Percentiles rank a stretch among this genome's conserved stretches.
phyloP scores from a whole-genome alignment of 1,140 invertebrate genomes.

The Drosophila neocordata region DNA sequence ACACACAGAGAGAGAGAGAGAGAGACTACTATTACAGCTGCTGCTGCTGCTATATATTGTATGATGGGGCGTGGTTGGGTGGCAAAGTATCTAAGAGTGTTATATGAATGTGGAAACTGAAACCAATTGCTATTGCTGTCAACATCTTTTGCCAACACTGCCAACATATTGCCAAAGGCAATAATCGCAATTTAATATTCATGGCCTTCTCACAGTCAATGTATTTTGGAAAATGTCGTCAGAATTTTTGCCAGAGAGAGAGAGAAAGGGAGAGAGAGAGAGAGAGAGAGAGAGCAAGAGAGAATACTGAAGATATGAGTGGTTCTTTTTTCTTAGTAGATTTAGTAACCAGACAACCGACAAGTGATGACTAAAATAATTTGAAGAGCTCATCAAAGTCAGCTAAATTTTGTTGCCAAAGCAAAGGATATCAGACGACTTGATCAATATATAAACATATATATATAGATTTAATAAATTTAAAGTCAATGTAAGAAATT shows the following conservation, averaged over 20 bases:
- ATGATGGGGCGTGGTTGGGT: neutral
- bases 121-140: constrained; percentile 21
- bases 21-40: too few relatives aligned
- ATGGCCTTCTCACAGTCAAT: constrained; percentile 74
- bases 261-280: too few relatives aligned
- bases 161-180: constrained; percentile 69
- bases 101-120: neutral
- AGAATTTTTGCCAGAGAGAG: constrained; percentile 51
- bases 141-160: constrained; percentile 20
- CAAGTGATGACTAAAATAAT: constrained; percentile 11
- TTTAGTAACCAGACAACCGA: constrained; percentile 37
- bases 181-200: constrained; percentile 81
- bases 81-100: neutral
- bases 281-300: too few relatives aligned
- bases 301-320: too few relatives aligned
- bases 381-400: constrained; percentile 16
- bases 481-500: too few relatives aligned
- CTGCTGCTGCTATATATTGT: too few relatives aligned
- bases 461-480: too few relatives aligned
- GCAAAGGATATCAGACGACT: neutral
- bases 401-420: neutral
- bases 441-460: too few relatives aligned
- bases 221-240: constrained; percentile 68
- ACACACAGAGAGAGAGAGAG: neutral
- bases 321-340: constrained; percentile 29